Evolutionary conservation across 2,888 invertebrate species (phyloP).

Genomic region (Sepiola atlantica): DNA sequence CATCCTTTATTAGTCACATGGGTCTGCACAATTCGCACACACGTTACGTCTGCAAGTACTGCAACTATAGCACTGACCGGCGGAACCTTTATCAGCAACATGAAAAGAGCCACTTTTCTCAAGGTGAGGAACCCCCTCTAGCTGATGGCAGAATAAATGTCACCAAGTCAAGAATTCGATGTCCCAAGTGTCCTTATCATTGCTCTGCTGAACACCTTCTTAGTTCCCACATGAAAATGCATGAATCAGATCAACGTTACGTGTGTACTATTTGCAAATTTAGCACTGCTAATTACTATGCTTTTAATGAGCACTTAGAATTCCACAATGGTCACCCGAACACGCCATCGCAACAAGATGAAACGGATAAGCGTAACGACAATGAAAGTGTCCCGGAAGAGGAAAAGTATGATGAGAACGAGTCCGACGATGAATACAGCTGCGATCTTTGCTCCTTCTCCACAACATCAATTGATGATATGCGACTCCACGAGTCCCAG

Average conservation of each 20-base stretch:
- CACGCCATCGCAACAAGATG: slow-evolving; percentile 33
- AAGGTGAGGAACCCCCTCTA: slow-evolving; percentile 41
- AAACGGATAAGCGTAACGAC: slow-evolving; percentile 53
- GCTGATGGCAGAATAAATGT: slow-evolving; percentile 49
- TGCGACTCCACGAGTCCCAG: slow-evolving; percentile 60
- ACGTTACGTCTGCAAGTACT: slow-evolving; percentile 50
- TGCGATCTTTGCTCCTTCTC: slow-evolving; percentile 69
- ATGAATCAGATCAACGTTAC: slow-evolving; percentile 61
- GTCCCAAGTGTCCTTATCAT: slow-evolving; percentile 64
- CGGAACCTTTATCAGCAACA: slow-evolving; percentile 50
- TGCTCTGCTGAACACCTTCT: slow-evolving; percentile 59
- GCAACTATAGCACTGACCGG: slow-evolving; percentile 50
- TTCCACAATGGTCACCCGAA: background rate
- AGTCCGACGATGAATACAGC: slow-evolving; percentile 56
- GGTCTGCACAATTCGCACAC: slow-evolving; percentile 53
- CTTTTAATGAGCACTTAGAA: slow-evolving; percentile 58
- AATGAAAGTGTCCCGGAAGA: slow-evolving; percentile 50
- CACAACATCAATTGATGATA: slow-evolving; percentile 59
- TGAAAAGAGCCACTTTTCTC: slow-evolving; percentile 44
- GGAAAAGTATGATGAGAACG: slow-evolving; percentile 34
- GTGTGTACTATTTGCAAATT: slow-evolving; percentile 64
- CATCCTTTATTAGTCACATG: slow-evolving; percentile 55
- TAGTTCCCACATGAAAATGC: slow-evolving; percentile 62
- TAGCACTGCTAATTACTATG: slow-evolving; percentile 59
- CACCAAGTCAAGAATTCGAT: slow-evolving; percentile 51